Conservation (phyloP, 2,113 vertebrate genomes). For the Pampusana beccarii region DNA sequence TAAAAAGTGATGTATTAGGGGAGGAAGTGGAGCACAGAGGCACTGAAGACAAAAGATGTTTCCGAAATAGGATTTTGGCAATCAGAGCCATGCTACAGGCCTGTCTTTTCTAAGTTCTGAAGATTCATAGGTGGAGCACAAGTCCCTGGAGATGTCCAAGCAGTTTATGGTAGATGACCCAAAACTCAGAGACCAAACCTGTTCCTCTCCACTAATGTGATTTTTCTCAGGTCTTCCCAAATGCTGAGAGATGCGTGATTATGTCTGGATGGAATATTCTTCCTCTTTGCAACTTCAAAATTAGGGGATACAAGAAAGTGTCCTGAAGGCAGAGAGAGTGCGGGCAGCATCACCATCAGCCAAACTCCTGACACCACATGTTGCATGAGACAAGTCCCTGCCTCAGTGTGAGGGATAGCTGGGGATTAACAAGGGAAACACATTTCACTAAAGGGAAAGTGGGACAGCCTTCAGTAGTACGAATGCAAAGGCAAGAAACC, state of each 20-base stretch:
- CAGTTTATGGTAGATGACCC: background rate
- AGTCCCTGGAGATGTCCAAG: background rate
- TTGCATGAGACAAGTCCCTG: background rate
- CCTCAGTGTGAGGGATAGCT: background rate
- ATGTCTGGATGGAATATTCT: background rate
- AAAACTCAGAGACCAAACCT: background rate
- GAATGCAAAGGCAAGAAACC: background rate
- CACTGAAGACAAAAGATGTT: constrained; percentile 16
- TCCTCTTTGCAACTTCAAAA: background rate
- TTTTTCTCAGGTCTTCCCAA: background rate
- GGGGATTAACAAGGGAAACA: background rate
- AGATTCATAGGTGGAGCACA: background rate
- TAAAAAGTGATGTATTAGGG: background rate
- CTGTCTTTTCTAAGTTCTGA: background rate
- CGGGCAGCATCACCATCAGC: background rate
- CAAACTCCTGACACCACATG: background rate
- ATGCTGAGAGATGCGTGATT: background rate
- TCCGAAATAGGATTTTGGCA: background rate
- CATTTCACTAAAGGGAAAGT: background rate
- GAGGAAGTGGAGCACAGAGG: background rate
- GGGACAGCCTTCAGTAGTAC: background rate
- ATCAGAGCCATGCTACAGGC: background rate
- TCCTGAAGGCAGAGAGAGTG: background rate
- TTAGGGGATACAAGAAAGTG: background rate
- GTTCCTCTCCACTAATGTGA: background rate